These are phyloP conservation scores for Pteria penguin DNA, from an alignment of 2,888 invertebrate species.

Conservation along the genomic window DNA sequence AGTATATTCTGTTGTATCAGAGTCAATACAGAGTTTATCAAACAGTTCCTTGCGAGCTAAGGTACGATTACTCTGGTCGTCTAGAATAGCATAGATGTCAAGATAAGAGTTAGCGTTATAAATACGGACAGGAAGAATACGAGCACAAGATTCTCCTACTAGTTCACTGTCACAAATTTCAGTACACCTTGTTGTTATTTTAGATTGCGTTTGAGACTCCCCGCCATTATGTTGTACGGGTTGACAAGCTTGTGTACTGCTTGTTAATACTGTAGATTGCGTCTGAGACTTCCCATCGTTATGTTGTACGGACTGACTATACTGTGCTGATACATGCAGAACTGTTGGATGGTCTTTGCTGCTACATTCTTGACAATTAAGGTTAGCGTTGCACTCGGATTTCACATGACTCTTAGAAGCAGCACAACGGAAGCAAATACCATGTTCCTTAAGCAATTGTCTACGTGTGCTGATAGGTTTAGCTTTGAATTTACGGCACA, in stretches of 20 bases:
- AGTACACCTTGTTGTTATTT: neutral
- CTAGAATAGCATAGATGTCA: neutral
- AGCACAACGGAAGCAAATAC: neutral
- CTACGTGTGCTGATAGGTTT: neutral
- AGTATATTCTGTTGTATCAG: neutral
- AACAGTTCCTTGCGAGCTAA: neutral
- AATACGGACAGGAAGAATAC: conserved; percentile 37
- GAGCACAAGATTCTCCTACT: conserved; percentile 43
- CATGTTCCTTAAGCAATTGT: neutral
- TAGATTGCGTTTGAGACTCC: neutral
- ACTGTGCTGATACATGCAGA: neutral
- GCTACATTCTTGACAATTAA: neutral
- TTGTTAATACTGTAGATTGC: neutral
- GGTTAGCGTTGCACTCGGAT: neutral
- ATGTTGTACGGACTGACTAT: neutral
- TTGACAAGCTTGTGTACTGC: neutral
- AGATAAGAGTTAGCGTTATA: neutral
- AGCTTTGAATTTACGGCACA: neutral
- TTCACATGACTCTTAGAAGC: neutral
- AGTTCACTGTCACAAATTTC: conserved; percentile 5
- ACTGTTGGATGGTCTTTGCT: neutral
- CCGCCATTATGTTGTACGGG: neutral
- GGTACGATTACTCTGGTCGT: neutral
- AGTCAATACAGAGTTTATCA: neutral
- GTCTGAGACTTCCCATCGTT: neutral